Conservation (phyloP, 2,888 invertebrate species). For the Linnaemya tessellans region DNA sequence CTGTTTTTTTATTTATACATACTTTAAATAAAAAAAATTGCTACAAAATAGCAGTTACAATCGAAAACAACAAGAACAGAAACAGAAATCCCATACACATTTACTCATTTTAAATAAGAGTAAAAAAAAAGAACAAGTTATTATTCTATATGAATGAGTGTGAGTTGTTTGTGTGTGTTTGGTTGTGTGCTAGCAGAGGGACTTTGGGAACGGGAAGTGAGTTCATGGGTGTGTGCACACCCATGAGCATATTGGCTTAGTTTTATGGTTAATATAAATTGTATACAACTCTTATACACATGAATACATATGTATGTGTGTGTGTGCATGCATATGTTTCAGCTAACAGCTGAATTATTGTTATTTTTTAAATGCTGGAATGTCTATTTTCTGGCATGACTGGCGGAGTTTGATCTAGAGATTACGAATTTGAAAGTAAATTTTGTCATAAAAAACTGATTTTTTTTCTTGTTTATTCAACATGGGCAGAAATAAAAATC, state of each 20-base stretch:
- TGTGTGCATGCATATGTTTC: too few species aligned
- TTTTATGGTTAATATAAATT: conserved; percentile 71
- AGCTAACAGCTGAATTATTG: conserved; percentile 7
- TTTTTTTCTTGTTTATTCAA: background rate
- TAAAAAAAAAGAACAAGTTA: conserved; percentile 38
- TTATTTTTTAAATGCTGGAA: conserved; percentile 24
- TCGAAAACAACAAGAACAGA: background rate
- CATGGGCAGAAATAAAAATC: too few species aligned
- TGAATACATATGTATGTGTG: background rate
- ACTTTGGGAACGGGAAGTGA: background rate
- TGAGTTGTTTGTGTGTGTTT: background rate
- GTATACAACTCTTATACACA: background rate
- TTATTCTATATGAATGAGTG: conserved; percentile 30
- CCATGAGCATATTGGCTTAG: conserved; percentile 68
- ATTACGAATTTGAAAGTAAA: background rate
- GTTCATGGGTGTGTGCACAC: background rate
- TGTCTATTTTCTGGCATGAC: conserved; percentile 1
- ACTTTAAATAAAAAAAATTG: conserved; percentile 16
- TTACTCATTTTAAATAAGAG: conserved; percentile 15
- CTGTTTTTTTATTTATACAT: conserved; percentile 24
- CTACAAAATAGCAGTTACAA: conserved; percentile 48
- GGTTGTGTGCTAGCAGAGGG: background rate
- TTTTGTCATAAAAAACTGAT: background rate
- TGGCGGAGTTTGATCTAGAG: background rate
- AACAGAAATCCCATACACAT: conserved; percentile 15